Percentiles rank a stretch among this genome's conserved stretches.
Conservation (phyloP, 2,113 vertebrate species). For the Oryctolagus cuniculus region mOryCun1.1 NC_091439.1:138005501-138006000, state of each 20-base stretch:
- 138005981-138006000: neutral
- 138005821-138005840: too few species aligned
- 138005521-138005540: slow-evolving; percentile 31
- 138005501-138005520: slow-evolving; percentile 78
- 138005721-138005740: neutral
- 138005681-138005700: neutral
- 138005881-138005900: too few species aligned
- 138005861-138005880: too few species aligned
- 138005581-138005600: slow-evolving; percentile 9
- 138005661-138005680: neutral
- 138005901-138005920: too few species aligned
- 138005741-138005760: neutral
- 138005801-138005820: too few species aligned
- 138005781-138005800: too few species aligned
- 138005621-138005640: neutral
- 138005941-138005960: too few species aligned
- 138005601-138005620: neutral
- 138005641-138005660: neutral
- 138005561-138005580: slow-evolving; percentile 40
- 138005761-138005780: too few species aligned
- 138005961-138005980: too few species aligned
- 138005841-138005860: too few species aligned
- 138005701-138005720: neutral
- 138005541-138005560: too few species aligned
- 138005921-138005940: too few species aligned